Percentiles rank a stretch among this genome's conserved stretches.
phyloP scores from a whole-genome alignment of 2,113 vertebrate species.

The Syngnathus scovelli region DNA sequence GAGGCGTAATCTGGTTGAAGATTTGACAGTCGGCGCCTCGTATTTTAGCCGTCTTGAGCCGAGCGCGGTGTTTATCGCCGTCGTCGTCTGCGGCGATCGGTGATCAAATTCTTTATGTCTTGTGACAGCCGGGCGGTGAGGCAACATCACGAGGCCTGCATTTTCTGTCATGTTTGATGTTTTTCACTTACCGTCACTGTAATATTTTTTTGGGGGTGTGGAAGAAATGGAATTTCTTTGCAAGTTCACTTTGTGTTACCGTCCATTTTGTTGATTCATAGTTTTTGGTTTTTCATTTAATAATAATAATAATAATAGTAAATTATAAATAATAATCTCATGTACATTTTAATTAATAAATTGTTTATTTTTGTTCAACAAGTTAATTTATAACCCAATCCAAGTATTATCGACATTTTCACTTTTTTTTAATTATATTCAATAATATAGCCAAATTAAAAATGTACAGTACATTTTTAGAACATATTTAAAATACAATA shows the following conservation, averaged over 20 bases:
- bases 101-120: slow-evolving; percentile 5
- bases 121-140: slow-evolving; percentile 7
- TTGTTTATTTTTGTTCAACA: no score
- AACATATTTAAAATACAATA: no score
- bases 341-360: no score
- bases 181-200: slow-evolving; percentile 22
- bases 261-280: not conserved
- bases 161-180: slow-evolving; percentile 25
- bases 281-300: not conserved
- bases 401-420: no score
- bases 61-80: not conserved
- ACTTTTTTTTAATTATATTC: no score
- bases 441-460: no score
- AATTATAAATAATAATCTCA: no score
- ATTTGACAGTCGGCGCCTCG: slow-evolving; percentile 14
- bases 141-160: not conserved
- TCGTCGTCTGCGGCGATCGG: slow-evolving; percentile 3
- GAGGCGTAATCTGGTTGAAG: slow-evolving; percentile 21
- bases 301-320: not conserved
- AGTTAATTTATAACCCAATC: no score
- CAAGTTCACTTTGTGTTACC: slow-evolving; percentile 27
- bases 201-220: slow-evolving; percentile 17
- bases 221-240: slow-evolving; percentile 19
- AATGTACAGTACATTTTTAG: no score
- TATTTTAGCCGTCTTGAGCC: slow-evolving; percentile 26